Evolutionary conservation across 1,140 invertebrate genomes (phyloP).

Genomic region (Limonius californicus): DNA sequence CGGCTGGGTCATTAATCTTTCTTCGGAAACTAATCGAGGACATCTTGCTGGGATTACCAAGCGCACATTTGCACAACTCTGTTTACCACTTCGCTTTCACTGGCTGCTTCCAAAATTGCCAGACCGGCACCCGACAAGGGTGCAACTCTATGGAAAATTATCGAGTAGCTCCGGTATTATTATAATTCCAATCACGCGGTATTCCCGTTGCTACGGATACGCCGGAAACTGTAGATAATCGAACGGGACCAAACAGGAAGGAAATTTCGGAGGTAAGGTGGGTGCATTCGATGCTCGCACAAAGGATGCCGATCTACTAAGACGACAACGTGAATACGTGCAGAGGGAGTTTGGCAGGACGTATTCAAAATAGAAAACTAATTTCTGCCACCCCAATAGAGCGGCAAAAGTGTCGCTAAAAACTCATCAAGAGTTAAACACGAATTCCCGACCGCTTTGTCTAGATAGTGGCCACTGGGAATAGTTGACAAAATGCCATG

Average conservation of each 20-base stretch:
- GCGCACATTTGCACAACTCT: not conserved
- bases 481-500: constrained; percentile 39
- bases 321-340: not conserved
- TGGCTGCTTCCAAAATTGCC: too few relatives aligned
- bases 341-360: not conserved
- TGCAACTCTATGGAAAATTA: not conserved
- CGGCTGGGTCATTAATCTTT: constrained; percentile 42
- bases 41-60: not conserved
- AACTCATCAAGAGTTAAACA: not conserved
- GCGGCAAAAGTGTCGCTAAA: constrained; percentile 27
- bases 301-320: not conserved
- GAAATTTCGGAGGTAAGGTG: not conserved
- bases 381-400: constrained; percentile 13
- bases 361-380: constrained; percentile 34
- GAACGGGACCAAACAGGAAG: not conserved
- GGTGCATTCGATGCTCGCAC: not conserved
- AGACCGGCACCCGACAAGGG: too few relatives aligned
- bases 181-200: not conserved
- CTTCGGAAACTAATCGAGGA: constrained; percentile 29
- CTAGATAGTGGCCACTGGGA: constrained; percentile 17
- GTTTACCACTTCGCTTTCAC: not conserved
- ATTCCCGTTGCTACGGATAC: too few relatives aligned
- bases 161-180: not conserved
- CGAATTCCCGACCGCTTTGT: constrained; percentile 9
- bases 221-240: not conserved